Percentiles rank a stretch among this genome's conserved stretches.
phyloP scores from a whole-genome alignment of 2,888 invertebrate species.

The Eupithecia insigniata region DNA sequence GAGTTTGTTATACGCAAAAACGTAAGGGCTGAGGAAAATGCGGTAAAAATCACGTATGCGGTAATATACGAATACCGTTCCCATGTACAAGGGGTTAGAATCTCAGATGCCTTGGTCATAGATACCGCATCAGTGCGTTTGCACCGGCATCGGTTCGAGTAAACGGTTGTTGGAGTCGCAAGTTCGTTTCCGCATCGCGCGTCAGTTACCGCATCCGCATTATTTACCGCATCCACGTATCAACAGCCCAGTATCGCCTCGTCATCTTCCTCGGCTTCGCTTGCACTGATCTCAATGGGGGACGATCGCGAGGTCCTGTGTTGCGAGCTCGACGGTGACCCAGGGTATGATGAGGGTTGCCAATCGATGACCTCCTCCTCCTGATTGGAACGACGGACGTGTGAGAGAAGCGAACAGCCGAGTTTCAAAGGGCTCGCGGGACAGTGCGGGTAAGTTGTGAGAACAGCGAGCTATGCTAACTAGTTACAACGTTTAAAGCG shows the following conservation, averaged over 20 bases:
- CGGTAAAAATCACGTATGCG: conserved; percentile 15
- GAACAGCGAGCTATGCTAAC: not conserved
- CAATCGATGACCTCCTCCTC: conserved; percentile 24
- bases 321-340: conserved; percentile 19
- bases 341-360: conserved; percentile 11
- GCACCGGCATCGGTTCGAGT: not conserved
- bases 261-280: conserved; percentile 23
- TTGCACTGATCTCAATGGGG: conserved; percentile 22
- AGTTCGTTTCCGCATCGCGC: conserved; percentile 1
- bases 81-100: not conserved
- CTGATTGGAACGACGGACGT: conserved; percentile 42
- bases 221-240: conserved; percentile 19
- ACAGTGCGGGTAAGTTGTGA: not conserved
- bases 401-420: conserved; percentile 16
- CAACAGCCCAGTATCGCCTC: conserved; percentile 35
- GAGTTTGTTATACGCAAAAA: not conserved
- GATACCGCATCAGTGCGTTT: not conserved
- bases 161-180: not conserved
- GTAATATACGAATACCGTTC: conserved; percentile 2
- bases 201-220: conserved; percentile 11
- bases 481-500: not conserved
- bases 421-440: not conserved
- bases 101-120: not conserved
- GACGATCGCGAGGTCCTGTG: conserved; percentile 19
- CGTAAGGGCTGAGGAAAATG: not conserved